These are phyloP conservation scores for Conus betulinus DNA, from an alignment of 1,140 invertebrate species.

Conservation along the genomic window DNA sequence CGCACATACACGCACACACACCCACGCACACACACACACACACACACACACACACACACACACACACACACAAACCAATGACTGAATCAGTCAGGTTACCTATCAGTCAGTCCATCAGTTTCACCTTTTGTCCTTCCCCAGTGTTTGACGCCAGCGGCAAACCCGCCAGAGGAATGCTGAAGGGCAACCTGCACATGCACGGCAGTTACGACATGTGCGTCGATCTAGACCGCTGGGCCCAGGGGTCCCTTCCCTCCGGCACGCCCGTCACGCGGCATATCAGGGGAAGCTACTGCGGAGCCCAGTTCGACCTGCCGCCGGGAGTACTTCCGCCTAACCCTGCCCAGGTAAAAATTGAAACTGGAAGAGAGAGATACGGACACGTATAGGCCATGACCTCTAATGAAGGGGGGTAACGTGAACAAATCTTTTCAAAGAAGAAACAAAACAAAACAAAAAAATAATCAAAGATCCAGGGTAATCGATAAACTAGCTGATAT, in stretches of 20 bases:
- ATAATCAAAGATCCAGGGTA: no score
- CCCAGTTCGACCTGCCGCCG: background rate
- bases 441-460: no score
- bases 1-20: no score
- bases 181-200: slow-evolving; percentile 27
- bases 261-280: background rate
- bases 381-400: no score
- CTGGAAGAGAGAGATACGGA: no score
- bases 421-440: no score
- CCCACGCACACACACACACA: no score
- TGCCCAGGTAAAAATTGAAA: background rate
- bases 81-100: no score
- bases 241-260: background rate
- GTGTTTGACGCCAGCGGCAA: slow-evolving; percentile 35
- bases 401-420: no score
- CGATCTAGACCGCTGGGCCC: background rate
- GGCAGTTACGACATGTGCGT: slow-evolving; percentile 16
- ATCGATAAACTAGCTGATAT: no score
- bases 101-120: background rate
- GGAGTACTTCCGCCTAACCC: slow-evolving; percentile 25
- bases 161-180: slow-evolving; percentile 11
- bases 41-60: no score
- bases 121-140: background rate
- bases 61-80: no score
- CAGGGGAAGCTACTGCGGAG: slow-evolving; percentile 26